These are phyloP conservation scores for Parelbella ahira DNA, from an alignment of 2,888 invertebrate genomes.

Conservation along the genomic window DNA sequence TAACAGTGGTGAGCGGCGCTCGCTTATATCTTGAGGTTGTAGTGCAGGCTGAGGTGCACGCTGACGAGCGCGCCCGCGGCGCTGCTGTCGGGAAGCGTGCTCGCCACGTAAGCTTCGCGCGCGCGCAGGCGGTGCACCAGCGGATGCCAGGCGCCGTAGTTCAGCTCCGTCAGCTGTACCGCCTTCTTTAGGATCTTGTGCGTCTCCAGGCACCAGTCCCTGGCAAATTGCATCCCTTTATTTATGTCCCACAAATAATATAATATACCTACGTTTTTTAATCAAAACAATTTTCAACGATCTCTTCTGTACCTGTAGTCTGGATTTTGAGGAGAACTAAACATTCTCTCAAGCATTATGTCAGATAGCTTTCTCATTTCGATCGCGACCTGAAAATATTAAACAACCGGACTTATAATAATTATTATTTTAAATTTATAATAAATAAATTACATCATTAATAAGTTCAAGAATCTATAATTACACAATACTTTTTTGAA, in stretches of 20 bases:
- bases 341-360: constrained; percentile 75
- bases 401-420: too few species aligned
- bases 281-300: too few species aligned
- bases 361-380: constrained; percentile 84
- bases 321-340: constrained; percentile 49
- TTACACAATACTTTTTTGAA: too few species aligned
- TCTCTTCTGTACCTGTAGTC: constrained; percentile 67
- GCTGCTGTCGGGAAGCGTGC: constrained; percentile 47
- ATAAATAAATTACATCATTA: too few species aligned
- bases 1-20: too few species aligned
- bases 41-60: constrained; percentile 55
- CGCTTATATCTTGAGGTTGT: constrained; percentile 61
- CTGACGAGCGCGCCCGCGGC: constrained; percentile 40
- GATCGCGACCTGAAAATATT: constrained; percentile 67
- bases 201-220: constrained; percentile 71
- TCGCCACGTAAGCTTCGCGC: constrained; percentile 58
- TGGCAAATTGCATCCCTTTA: too few species aligned
- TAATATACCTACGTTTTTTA: too few species aligned
- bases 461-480: too few species aligned
- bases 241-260: too few species aligned
- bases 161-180: constrained; percentile 70
- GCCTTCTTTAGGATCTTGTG: constrained; percentile 72
- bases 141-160: constrained; percentile 77
- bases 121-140: constrained; percentile 57
- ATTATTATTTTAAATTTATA: too few species aligned